Evolutionary conservation across 2,888 invertebrate species (phyloP).

Genomic region (Auanema sp.): DNA sequence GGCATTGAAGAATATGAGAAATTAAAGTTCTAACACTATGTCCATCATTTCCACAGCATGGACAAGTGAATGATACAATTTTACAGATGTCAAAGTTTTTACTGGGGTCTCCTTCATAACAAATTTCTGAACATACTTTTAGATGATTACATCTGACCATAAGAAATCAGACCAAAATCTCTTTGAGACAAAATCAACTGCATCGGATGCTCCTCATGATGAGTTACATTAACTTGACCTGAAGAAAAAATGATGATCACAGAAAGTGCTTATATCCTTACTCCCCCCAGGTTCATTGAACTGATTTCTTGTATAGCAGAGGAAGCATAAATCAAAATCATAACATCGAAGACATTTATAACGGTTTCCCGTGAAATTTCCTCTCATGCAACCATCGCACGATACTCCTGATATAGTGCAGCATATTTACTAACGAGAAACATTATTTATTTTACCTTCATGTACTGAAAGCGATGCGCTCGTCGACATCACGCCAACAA

Average conservation of each 20-base stretch:
- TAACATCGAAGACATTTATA: constrained; percentile 99
- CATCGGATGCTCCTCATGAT: constrained; percentile 95
- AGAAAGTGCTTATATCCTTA: neutral
- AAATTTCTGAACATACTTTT: constrained; percentile 74
- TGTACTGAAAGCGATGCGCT: constrained; percentile 4
- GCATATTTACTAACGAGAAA: neutral
- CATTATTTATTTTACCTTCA: constrained; percentile 10
- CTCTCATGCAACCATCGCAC: constrained; percentile 98
- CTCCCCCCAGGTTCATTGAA: constrained; percentile 8
- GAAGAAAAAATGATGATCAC: constrained; percentile 11
- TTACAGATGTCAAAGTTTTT: constrained; percentile 80
- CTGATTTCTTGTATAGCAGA: constrained; percentile 60
- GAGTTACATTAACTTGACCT: constrained; percentile 67
- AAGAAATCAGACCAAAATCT: constrained; percentile 83
- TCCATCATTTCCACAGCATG: constrained; percentile 95
- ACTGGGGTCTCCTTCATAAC: constrained; percentile 91
- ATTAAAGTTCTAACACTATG: constrained; percentile 88
- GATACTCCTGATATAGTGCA: constrained; percentile 79
- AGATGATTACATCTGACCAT: constrained; percentile 73
- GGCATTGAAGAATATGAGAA: constrained; percentile 76
- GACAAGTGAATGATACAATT: constrained; percentile 84
- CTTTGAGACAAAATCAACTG: constrained; percentile 95
- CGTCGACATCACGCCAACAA: too few species aligned
- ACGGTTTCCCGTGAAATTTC: constrained; percentile 92
- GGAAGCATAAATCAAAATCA: constrained; percentile 96